Percentiles rank a stretch among this genome's conserved stretches.
phyloP scores from a whole-genome alignment of 2,797 vertebrate species.

The Arrhamphus sclerolepis region DNA sequence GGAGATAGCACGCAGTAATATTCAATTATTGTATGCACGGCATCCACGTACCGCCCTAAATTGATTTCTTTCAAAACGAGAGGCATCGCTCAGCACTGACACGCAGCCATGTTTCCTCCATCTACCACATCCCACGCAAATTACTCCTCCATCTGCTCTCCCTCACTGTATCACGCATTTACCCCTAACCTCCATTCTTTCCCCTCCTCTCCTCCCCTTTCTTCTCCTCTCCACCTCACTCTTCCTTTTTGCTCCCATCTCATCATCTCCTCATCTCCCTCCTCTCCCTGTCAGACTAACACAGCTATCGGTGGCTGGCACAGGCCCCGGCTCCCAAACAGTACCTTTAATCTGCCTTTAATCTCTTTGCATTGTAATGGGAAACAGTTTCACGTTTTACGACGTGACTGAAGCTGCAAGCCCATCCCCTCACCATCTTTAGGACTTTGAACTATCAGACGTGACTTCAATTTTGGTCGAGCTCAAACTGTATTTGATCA shows the following conservation, averaged over 20 bases:
- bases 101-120: conserved; percentile 81
- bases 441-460: conserved; percentile 66
- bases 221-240: background rate
- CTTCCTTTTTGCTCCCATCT: conserved; percentile 28
- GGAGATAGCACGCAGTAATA: conserved; percentile 83
- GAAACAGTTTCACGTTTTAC: conserved; percentile 86
- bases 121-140: conserved; percentile 85
- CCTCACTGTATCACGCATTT: conserved; percentile 57
- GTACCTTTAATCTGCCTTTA: conserved; percentile 81
- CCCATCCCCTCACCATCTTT: conserved; percentile 61
- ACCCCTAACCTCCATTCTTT: conserved; percentile 60
- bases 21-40: conserved; percentile 86
- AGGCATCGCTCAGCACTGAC: conserved; percentile 84
- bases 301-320: conserved; percentile 72
- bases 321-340: conserved; percentile 62
- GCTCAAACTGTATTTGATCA: conserved; percentile 64
- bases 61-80: conserved; percentile 85
- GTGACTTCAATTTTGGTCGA: conserved; percentile 62
- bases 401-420: conserved; percentile 75
- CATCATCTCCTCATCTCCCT: conserved; percentile 39
- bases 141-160: conserved; percentile 87
- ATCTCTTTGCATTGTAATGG: conserved; percentile 84
- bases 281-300: conserved; percentile 62
- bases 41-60: conserved; percentile 79
- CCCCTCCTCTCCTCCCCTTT: conserved; percentile 33